Evolutionary conservation across 2,888 invertebrate species (phyloP), one percentile per base, ranked within the genome.

Genomic region (Stegophylla sp.): DNA sequence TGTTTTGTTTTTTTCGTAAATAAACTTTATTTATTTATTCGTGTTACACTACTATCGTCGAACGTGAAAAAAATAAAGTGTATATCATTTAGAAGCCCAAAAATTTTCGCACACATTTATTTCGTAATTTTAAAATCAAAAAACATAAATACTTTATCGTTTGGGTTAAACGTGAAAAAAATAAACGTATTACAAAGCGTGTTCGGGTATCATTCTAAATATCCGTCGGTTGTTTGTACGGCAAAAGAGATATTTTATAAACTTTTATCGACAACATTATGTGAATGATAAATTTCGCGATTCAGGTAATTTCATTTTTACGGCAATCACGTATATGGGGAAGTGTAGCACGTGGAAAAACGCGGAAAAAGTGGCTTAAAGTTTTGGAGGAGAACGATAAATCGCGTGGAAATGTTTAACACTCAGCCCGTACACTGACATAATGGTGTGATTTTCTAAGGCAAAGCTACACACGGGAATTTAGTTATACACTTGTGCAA

Each of bases 401-500:
- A 76, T 75, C 64, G 75, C 13, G 7, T 23, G n/a, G 51, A 75
- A 64, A 75, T 51, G 75, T 75, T 74, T 63, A 74, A 74, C 74
- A 45, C 45, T 45, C 61, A 7, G 61, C 45, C 75, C 20, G 51
- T 53, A 48, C 64, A 34, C 41, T 73, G 77, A 67, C 77, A 34
- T 67, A 69, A 69, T 45, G 69, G 77, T 69, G 69, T 79, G 69
- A 77, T 77, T 77, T 76, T 51, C 56, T 45, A 45, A 17, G 75
- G 64, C 53, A 17, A 69, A 59, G 41, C 45, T 59, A n/a, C 48
- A n/a, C 48, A 1, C 69, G 48, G 28, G 48, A 69, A 69, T 79
- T 69, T 48, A 61, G 69, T 79, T 61, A 28, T 56, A 69, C 69
- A 17, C 45, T 48, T 59, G 59, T 69, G 69, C 23, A 67, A 56